Evolutionary conservation across 2,888 invertebrate species (phyloP).

Genomic region (Polyploca ridens): DNA sequence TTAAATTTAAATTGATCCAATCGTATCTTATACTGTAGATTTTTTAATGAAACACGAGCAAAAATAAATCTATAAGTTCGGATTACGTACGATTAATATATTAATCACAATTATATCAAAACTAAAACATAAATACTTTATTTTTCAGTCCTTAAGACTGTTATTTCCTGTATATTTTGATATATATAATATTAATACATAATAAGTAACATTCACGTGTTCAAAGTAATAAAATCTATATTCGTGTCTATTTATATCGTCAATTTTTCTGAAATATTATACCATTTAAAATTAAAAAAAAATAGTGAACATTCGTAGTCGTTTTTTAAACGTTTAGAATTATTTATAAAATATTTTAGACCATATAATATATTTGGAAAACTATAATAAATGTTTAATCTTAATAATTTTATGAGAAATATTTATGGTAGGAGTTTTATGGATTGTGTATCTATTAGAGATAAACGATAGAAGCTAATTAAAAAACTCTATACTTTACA

Average conservation of each 20-base stretch:
- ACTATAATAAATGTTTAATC: constrained; percentile 7
- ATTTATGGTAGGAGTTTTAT: constrained; percentile 4
- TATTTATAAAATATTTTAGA: constrained; percentile 31
- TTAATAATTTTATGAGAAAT: constrained; percentile 6
- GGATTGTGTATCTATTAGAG: neutral
- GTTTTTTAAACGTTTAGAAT: constrained; percentile 35
- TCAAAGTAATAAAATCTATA: constrained; percentile 29
- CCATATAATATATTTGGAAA: constrained; percentile 25
- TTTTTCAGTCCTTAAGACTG: too few relatives aligned
- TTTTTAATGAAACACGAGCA: constrained; percentile 37
- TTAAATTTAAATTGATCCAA: constrained; percentile 24
- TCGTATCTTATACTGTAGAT: constrained; percentile 53
- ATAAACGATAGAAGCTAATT: neutral
- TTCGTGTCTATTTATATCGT: constrained; percentile 40
- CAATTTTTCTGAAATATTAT: constrained; percentile 37
- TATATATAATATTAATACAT: neutral
- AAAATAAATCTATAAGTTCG: constrained; percentile 11
- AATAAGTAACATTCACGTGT: constrained; percentile 32
- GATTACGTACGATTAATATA: too few relatives aligned
- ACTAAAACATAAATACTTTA: neutral
- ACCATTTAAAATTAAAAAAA: constrained; percentile 27
- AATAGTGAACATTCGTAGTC: constrained; percentile 52
- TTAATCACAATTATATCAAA: neutral
- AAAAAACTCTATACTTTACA: neutral
- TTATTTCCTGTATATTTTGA: too few relatives aligned